phyloP scores from a whole-genome alignment of 1,140 invertebrate genomes.

The Potamilus streckersoni region DNA sequence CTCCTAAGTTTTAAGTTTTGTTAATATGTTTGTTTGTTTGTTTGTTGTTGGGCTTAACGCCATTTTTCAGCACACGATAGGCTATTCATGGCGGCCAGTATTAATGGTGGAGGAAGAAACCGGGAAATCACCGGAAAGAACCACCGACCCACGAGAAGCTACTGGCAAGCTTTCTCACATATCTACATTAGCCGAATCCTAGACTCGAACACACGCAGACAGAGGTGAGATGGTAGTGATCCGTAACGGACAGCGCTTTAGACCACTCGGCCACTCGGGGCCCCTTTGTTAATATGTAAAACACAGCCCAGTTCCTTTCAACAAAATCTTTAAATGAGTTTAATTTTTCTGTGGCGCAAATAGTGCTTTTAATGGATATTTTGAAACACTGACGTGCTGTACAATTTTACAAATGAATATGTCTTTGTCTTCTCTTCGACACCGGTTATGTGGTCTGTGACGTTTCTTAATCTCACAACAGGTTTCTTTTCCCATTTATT shows the following conservation, averaged over 20 bases:
- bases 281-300: background rate
- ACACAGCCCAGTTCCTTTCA: background rate
- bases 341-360: conserved; percentile 5
- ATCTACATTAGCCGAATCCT: no score
- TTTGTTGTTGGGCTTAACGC: no score
- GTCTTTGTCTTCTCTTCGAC: conserved; percentile 13
- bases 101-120: no score
- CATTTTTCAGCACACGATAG: no score
- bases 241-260: no score
- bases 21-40: conserved; percentile 8
- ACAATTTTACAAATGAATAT: conserved; percentile 1
- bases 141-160: no score
- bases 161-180: no score
- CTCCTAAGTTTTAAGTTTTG: conserved; percentile 15
- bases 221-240: no score
- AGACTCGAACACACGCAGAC: no score
- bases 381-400: background rate
- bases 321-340: conserved; percentile 8
- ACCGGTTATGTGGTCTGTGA: conserved; percentile 2
- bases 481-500: background rate
- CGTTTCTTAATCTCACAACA: background rate
- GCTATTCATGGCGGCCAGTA: no score
- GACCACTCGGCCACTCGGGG: no score
- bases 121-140: no score
- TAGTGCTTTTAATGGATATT: conserved; percentile 11